phyloP scores from a whole-genome alignment of 2,797 vertebrate species.

The Peromyscus eremicus region DNA sequence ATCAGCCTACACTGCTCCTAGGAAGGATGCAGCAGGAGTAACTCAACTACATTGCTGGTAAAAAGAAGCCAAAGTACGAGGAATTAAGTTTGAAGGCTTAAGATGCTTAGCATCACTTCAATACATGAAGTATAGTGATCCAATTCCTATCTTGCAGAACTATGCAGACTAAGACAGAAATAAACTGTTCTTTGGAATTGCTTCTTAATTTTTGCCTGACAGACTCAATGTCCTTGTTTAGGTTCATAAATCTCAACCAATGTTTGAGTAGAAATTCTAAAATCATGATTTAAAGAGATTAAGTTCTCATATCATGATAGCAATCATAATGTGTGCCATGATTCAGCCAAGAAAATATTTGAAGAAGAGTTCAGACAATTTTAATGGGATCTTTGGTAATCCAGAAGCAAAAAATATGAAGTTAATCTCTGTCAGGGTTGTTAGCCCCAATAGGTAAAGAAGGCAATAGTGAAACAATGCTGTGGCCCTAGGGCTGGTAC shows the following conservation, averaged over 20 bases:
- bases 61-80: conserved; percentile 3
- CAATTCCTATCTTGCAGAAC: conserved; percentile 56
- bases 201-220: conserved; percentile 10
- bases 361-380: background rate
- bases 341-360: conserved; percentile 53
- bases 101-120: conserved; percentile 45
- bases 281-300: conserved; percentile 25
- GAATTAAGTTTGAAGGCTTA: conserved; percentile 20
- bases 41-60: background rate
- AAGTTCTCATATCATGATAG: conserved; percentile 14
- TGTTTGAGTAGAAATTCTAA: conserved; percentile 46
- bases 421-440: background rate
- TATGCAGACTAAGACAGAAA: conserved; percentile 33
- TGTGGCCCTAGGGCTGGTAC: background rate
- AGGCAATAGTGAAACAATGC: background rate
- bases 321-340: background rate
- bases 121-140: conserved; percentile 36
- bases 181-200: conserved; percentile 35
- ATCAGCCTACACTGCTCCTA: background rate
- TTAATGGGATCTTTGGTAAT: conserved; percentile 34
- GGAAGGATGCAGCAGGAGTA: background rate
- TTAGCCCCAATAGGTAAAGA: background rate
- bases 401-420: background rate
- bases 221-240: conserved; percentile 2
- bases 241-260: conserved; percentile 3